Percentiles rank a stretch among this genome's conserved stretches.
These are phyloP conservation scores for Capricornis sumatraensis DNA, from an alignment of 2,113 vertebrate species.

Conservation along the genomic window DNA sequence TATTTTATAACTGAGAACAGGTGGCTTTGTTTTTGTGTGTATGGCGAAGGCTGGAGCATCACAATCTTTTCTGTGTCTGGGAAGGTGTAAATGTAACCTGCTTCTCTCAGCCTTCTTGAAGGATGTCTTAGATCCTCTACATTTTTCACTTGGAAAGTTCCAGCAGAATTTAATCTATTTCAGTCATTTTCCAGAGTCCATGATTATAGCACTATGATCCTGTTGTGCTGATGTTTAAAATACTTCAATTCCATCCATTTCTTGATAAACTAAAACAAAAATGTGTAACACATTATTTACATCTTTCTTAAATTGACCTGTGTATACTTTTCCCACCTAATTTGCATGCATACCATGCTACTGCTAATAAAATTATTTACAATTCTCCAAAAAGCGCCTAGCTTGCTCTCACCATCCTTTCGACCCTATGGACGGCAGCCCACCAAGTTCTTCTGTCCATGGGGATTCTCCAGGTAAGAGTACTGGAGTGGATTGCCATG, in stretches of 20 bases:
- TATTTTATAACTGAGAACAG: not conserved
- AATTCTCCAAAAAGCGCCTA: not conserved
- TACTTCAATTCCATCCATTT: not conserved
- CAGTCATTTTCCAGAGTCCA: not conserved
- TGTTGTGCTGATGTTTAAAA: not conserved
- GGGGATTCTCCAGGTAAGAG: not conserved
- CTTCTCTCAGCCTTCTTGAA: not conserved
- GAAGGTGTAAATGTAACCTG: not conserved
- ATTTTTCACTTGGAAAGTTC: constrained; percentile 1
- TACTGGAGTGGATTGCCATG: not conserved
- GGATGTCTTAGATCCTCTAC: not conserved
- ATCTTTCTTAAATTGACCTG: not conserved
- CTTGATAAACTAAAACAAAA: not conserved
- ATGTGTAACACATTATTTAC: not conserved
- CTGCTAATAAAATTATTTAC: not conserved
- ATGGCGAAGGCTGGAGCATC: not conserved
- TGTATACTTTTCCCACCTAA: not conserved
- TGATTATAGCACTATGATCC: not conserved
- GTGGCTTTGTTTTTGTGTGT: not conserved
- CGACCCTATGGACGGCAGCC: fast-evolving
- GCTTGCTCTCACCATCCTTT: not conserved
- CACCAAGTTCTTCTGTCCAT: not conserved
- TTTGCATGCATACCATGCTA: not conserved
- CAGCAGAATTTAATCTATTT: constrained; percentile 18
- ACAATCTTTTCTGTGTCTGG: not conserved